Evolutionary conservation across 1,140 invertebrate species (phyloP), one percentile per base, ranked within the genome.

Genomic region (Hyphantria cunea): DNA sequence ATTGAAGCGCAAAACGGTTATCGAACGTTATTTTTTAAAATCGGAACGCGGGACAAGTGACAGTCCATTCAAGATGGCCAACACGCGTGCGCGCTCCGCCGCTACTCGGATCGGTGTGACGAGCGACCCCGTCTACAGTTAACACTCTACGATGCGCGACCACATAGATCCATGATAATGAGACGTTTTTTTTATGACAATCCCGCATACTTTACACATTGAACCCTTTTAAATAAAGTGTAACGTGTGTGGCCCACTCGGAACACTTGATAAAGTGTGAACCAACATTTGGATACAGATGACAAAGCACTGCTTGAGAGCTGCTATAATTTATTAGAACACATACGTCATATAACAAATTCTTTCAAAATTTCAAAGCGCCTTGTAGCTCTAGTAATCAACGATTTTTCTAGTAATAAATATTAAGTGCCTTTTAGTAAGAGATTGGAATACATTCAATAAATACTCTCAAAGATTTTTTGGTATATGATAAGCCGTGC

Each of bases 71-170:
- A 80, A 77, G 67, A 76, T 78, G 74, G 70, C 74, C 50, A 52
- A 47, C 72, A 72, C 83, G 84, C 84, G 86, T 85, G 84, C 86
- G 83, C 83, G 66, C 78, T 78, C 70, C 74, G 71, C 76, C 72
- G 68, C 71, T 66, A 76, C 74, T 72, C 54, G 68, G 53, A 64
- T 74, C 78, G 72, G 70, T 87, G 76, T 86, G 81, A 64, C 52
- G 37, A 39, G n/a, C 37, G 68, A 47, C 54, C 39, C 53, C 45
- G 47, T 48, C 56, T 60, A 37, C 56, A 60, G 47, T 60, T 60
- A 60, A 60, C 63, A 51, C 53, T 55, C 42, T 59, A 50, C 67
- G 55, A 69, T 64, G 64, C 68, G 64, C 69, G 65, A 76, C 68
- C 70, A 66, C 63, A 71, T 70, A 60, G 66, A 67, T 61, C 54